Percentiles rank a stretch among this genome's conserved stretches.
Conservation (phyloP, 2,888 invertebrate species). For the Flexamia atlantica region DNA sequence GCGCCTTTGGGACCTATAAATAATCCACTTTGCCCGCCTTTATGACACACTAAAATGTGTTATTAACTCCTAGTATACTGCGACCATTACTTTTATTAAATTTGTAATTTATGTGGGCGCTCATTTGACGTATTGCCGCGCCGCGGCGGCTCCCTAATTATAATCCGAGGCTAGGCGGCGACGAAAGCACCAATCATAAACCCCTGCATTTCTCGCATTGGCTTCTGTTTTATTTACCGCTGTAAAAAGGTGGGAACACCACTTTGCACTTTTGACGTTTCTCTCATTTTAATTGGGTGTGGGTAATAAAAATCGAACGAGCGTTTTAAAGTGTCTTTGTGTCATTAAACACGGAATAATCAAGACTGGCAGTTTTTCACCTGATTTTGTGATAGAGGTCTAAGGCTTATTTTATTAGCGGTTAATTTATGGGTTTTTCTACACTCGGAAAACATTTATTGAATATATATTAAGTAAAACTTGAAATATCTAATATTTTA, state of each 20-base stretch:
- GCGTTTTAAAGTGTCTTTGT: background rate
- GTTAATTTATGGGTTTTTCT: background rate
- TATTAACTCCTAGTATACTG: slow-evolving; percentile 64
- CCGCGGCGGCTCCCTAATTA: slow-evolving; percentile 27
- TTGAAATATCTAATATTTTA: no score
- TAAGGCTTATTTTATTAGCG: background rate
- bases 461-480: no score
- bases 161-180: slow-evolving; percentile 7
- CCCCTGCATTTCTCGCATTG: background rate
- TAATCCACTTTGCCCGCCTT: slow-evolving; percentile 64
- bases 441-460: background rate
- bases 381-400: background rate
- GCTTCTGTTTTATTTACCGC: slow-evolving; percentile 27
- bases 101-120: slow-evolving; percentile 61
- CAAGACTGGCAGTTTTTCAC: background rate
- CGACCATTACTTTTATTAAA: slow-evolving; percentile 65
- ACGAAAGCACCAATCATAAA: slow-evolving; percentile 14
- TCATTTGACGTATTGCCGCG: slow-evolving; percentile 22
- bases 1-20: slow-evolving; percentile 64
- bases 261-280: slow-evolving; percentile 39
- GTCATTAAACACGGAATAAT: slow-evolving; percentile 11
- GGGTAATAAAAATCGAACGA: slow-evolving; percentile 10
- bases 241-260: slow-evolving; percentile 38
- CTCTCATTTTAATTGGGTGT: slow-evolving; percentile 38
- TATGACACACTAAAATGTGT: slow-evolving; percentile 65